Percentiles rank a stretch among this genome's conserved stretches.
Conservation (phyloP, 2,888 invertebrate species). For the Sphecodes monilicornis region DNA sequence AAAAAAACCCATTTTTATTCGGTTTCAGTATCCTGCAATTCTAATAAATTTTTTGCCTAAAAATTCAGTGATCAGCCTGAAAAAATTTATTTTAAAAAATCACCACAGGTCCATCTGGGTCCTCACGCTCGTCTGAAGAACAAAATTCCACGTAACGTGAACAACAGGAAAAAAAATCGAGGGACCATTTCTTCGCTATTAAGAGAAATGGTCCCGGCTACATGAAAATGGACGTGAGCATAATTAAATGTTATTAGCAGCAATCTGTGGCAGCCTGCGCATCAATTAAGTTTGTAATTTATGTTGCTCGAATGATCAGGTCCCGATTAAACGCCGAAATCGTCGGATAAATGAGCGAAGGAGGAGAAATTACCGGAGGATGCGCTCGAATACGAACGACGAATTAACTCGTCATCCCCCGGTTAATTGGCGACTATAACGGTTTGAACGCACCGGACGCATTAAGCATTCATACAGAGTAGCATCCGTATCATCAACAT, state of each 20-base stretch:
- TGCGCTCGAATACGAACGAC: conserved; percentile 2
- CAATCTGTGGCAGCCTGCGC: neutral
- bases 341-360: neutral
- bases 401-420: neutral
- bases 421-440: conserved; percentile 4
- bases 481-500: conserved; percentile 33
- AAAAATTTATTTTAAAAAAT: no score
- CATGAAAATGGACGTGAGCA: neutral
- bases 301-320: conserved; percentile 3
- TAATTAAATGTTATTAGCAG: conserved; percentile 4
- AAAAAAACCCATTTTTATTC: no score
- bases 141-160: neutral
- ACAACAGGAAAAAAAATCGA: neutral
- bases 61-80: no score
- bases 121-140: no score
- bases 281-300: neutral
- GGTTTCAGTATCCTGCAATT: no score
- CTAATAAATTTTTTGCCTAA: no score
- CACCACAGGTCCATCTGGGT: no score
- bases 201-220: neutral
- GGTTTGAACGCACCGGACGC: conserved; percentile 4
- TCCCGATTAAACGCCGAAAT: conserved; percentile 2
- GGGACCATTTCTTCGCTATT: neutral
- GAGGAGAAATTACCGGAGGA: conserved; percentile 2
- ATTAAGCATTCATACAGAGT: conserved; percentile 3